These are phyloP conservation scores for Cephus pulcher DNA, from an alignment of 2,888 invertebrate genomes.

Conservation along the genomic window DNA sequence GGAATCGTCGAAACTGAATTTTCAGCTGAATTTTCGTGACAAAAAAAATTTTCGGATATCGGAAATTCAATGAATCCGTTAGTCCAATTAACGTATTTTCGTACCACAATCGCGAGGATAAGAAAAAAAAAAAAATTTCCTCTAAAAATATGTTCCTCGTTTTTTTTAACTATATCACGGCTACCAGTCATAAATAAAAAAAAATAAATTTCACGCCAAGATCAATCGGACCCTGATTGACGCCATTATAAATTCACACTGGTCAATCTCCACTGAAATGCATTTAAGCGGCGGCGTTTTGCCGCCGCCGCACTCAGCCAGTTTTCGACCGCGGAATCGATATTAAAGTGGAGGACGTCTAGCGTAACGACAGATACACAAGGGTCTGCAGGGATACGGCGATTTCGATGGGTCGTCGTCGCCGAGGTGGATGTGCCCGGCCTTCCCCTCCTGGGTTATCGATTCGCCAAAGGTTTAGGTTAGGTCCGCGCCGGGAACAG, in stretches of 20 bases:
- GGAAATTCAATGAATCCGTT: too few relatives aligned
- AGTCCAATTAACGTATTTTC: too few relatives aligned
- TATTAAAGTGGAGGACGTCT: constrained; percentile 42
- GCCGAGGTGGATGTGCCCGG: constrained; percentile 14
- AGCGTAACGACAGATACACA: constrained; percentile 15
- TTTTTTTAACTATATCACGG: too few relatives aligned
- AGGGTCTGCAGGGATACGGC: constrained; percentile 9
- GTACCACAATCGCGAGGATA: too few relatives aligned
- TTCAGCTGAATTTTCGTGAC: too few relatives aligned
- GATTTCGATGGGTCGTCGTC: constrained; percentile 28
- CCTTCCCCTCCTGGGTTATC: constrained; percentile 26
- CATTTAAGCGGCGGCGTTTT: constrained; percentile 47
- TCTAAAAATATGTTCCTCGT: constrained; percentile 1
- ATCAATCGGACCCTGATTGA: background rate
- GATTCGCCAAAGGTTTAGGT: constrained; percentile 24
- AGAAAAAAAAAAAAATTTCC: background rate
- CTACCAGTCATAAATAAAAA: too few relatives aligned
- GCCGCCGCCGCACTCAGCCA: constrained; percentile 23
- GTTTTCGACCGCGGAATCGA: constrained; percentile 42
- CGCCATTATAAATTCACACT: constrained; percentile 53
- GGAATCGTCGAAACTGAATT: too few relatives aligned
- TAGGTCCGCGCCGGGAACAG: too few relatives aligned
- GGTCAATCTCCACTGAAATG: constrained; percentile 56
- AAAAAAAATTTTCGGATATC: constrained; percentile 15
- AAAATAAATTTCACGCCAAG: too few relatives aligned